Percentiles rank a stretch among this genome's conserved stretches.
Evolutionary conservation across 2,797 vertebrate species (phyloP).

Genomic region (Tragelaphus oryx): DNA sequence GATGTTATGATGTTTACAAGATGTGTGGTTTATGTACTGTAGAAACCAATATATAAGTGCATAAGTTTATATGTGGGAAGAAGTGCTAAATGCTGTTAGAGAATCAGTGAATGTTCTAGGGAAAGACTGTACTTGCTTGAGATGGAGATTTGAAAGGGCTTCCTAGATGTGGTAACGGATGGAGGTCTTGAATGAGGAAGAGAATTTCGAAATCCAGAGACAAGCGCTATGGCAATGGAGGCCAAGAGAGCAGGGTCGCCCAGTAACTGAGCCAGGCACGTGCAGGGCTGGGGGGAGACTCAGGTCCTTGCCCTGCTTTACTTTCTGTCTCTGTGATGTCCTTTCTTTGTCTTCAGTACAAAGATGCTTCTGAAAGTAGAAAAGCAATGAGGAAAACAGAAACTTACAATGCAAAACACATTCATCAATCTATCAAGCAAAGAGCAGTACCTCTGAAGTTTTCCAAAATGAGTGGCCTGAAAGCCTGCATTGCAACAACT

Average conservation of each 20-base stretch:
- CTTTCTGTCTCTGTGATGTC: not conserved
- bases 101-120: not conserved
- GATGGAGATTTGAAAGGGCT: not conserved
- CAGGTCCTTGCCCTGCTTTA: not conserved
- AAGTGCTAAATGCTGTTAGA: not conserved
- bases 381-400: conserved; percentile 28
- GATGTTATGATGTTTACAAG: not conserved
- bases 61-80: not conserved
- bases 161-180: not conserved
- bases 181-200: not conserved
- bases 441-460: conserved; percentile 30
- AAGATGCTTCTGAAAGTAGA: conserved; percentile 34
- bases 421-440: conserved; percentile 50
- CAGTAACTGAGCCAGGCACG: not conserved
- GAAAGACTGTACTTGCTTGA: not conserved
- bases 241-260: not conserved
- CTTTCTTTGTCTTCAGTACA: not conserved
- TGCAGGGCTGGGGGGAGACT: not conserved
- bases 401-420: conserved; percentile 46
- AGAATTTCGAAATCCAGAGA: not conserved
- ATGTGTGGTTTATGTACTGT: not conserved
- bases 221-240: not conserved
- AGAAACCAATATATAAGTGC: not conserved
- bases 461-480: conserved; percentile 52
- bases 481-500: conserved; percentile 36